Conservation (phyloP, 2,888 invertebrate genomes). For the Lycocerus yunnanus region DNA sequence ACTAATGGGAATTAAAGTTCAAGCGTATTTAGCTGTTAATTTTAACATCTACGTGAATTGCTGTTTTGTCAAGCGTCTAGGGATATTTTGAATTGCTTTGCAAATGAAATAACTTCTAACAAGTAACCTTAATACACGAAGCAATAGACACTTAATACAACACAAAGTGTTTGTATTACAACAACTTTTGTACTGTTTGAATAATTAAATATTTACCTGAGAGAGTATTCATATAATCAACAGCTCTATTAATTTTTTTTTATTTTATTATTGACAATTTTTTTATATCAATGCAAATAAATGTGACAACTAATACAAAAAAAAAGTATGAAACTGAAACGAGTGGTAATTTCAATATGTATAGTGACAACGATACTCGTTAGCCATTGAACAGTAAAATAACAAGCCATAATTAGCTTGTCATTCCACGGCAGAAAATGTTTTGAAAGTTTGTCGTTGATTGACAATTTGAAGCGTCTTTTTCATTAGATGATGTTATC, state of each 20-base stretch:
- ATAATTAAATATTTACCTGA: background rate
- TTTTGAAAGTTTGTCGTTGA: constrained; percentile 26
- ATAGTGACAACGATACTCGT: constrained; percentile 29
- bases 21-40: constrained; percentile 33
- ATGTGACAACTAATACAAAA: background rate
- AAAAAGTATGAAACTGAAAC: background rate
- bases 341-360: constrained; percentile 6
- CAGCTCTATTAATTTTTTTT: background rate
- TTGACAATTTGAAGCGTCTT: constrained; percentile 22
- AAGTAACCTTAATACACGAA: background rate
- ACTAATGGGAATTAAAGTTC: constrained; percentile 33
- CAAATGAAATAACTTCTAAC: constrained; percentile 10
- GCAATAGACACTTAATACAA: constrained; percentile 2
- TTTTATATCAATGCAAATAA: background rate
- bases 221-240: background rate
- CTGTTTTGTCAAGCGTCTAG: constrained; percentile 8
- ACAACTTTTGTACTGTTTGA: background rate
- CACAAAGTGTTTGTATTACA: background rate
- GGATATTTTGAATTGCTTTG: constrained; percentile 9
- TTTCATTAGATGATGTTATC: background rate
- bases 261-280: background rate
- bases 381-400: constrained; percentile 28
- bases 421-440: constrained; percentile 27
- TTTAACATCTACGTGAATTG: constrained; percentile 19
- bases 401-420: constrained; percentile 30